Evolutionary conservation across 2,888 invertebrate genomes (phyloP).

Genomic region (Ectemnius continuus): DNA sequence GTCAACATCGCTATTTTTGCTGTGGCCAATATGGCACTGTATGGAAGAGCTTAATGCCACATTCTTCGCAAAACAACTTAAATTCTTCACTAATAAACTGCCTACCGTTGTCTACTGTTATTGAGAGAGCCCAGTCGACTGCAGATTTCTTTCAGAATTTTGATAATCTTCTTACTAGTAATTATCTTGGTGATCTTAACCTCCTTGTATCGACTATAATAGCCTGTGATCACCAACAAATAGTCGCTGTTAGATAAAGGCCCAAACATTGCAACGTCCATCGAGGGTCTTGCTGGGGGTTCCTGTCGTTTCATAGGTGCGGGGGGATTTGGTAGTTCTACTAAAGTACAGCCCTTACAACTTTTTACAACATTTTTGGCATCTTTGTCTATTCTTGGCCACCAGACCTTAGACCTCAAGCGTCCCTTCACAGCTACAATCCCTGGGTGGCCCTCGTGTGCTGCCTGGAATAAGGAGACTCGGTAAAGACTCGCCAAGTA

Average conservation of each 20-base stretch:
- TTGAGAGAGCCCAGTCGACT: slow-evolving; percentile 3
- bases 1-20: too few species aligned
- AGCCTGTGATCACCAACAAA: slow-evolving; percentile 46
- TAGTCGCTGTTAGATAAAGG: slow-evolving; percentile 45
- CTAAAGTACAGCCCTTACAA: slow-evolving; percentile 51
- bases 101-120: too few species aligned
- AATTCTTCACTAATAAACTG: too few species aligned
- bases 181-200: slow-evolving; percentile 36
- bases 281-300: slow-evolving; percentile 44
- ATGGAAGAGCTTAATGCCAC: too few species aligned
- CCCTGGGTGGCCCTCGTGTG: slow-evolving; percentile 67
- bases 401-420: slow-evolving; percentile 56
- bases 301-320: slow-evolving; percentile 42
- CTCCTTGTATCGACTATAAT: slow-evolving; percentile 53
- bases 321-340: slow-evolving; percentile 33
- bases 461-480: slow-evolving; percentile 57
- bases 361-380: slow-evolving; percentile 46
- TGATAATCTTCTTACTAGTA: slow-evolving; percentile 41
- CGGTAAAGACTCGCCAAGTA: too few species aligned
- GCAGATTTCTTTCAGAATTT: slow-evolving; percentile 53
- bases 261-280: slow-evolving; percentile 43
- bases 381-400: slow-evolving; percentile 51
- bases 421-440: slow-evolving; percentile 52
- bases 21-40: too few species aligned
- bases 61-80: too few species aligned